Conservation (phyloP, 2,797 vertebrate species). For the Hydrolagus colliei region DNA sequence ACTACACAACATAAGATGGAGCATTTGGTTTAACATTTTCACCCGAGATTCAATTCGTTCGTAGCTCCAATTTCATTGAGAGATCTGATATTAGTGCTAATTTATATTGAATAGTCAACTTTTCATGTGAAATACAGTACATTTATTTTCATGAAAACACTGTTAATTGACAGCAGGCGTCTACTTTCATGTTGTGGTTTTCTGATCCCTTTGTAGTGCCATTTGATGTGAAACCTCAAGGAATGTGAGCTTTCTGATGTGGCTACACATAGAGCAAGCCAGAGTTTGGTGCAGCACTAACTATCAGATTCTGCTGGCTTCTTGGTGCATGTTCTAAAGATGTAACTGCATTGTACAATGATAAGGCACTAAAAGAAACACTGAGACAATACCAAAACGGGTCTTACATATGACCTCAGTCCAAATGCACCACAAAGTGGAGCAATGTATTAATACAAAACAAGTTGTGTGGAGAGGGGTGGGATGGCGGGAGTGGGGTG, state of each 20-base stretch:
- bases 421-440: no score
- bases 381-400: not conserved
- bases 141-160: not conserved
- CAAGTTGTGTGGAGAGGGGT: not conserved
- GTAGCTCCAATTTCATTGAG: not conserved
- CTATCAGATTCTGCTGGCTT: not conserved
- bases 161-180: not conserved
- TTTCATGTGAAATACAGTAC: not conserved
- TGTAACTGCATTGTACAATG: constrained; percentile 37
- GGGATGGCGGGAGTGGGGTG: no score
- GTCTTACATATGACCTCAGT: not conserved
- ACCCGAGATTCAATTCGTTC: not conserved
- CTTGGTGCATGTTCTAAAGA: constrained; percentile 40
- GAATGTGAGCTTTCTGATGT: not conserved
- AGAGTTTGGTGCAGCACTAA: not conserved
- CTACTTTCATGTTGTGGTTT: not conserved
- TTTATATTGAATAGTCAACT: not conserved
- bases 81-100: not conserved
- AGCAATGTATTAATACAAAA: not conserved
- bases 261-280: not conserved
- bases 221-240: not conserved
- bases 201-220: not conserved
- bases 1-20: no score
- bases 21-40: no score
- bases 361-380: constrained; percentile 35